Conservation (phyloP, 2,797 vertebrate species). For the Distichodus sexfasciatus region DNA sequence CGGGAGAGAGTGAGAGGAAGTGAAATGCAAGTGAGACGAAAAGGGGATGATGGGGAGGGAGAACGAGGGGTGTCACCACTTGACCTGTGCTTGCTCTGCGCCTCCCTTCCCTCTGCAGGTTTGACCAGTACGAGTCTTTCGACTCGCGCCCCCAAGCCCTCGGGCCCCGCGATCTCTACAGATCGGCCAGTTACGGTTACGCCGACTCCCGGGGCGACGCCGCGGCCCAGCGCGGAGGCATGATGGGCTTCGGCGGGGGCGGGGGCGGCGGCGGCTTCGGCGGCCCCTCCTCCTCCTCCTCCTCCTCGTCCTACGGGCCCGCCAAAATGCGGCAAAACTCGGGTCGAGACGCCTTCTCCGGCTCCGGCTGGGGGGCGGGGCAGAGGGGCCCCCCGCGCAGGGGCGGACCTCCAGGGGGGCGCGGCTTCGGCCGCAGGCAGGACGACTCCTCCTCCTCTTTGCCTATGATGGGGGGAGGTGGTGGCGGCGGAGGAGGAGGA, state of each 20-base stretch:
- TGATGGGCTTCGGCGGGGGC: conserved; percentile 71
- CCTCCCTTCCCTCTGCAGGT: conserved; percentile 80
- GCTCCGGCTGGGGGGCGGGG: conserved; percentile 76
- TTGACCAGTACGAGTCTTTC: conserved; percentile 90
- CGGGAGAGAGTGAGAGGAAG: neutral
- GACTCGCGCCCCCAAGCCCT: conserved; percentile 82
- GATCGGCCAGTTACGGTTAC: conserved; percentile 86
- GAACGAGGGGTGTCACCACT: conserved; percentile 39
- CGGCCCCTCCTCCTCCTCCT: conserved; percentile 74
- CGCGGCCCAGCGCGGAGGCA: conserved; percentile 76
- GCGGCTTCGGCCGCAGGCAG: conserved; percentile 75
- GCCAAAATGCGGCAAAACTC: conserved; percentile 84
- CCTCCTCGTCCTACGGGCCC: conserved; percentile 75
- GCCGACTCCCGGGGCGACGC: conserved; percentile 81
- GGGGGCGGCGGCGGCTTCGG: conserved; percentile 70
- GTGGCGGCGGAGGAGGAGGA: conserved; percentile 74
- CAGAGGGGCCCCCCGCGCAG: conserved; percentile 77
- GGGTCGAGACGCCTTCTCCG: conserved; percentile 78
- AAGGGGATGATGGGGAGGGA: conserved; percentile 14
- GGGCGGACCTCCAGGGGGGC: conserved; percentile 76
- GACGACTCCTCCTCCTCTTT: conserved; percentile 72
- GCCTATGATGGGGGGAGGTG: too few species aligned
- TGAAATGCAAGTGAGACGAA: conserved; percentile 8
- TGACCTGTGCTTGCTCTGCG: conserved; percentile 50
- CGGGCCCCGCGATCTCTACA: conserved; percentile 87